Evolutionary conservation across 2,113 vertebrate species (phyloP).

Genomic region (Motacilla alba): DNA sequence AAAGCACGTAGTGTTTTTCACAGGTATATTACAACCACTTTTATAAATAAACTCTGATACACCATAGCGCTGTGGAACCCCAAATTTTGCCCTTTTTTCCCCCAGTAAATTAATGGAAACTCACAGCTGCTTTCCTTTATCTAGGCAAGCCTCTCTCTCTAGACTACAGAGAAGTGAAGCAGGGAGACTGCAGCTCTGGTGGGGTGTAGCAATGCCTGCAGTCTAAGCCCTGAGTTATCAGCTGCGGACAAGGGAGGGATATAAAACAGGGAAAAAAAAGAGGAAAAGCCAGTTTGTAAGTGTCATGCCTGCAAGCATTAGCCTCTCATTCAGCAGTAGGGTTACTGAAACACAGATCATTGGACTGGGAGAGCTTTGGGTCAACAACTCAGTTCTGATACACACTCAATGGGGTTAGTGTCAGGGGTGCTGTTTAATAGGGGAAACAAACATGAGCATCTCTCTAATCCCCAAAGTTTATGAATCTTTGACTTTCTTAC

Average conservation of each 20-base stretch:
- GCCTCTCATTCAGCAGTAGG: not conserved
- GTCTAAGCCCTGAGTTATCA: not conserved
- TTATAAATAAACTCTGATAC: not conserved
- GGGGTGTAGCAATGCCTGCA: not conserved
- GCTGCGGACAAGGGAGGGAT: not conserved
- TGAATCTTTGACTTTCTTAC: not conserved
- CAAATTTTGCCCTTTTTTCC: not conserved
- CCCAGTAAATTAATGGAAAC: not conserved
- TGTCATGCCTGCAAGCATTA: not conserved
- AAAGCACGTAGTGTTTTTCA: not conserved
- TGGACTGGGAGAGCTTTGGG: not conserved
- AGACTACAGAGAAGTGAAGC: not conserved
- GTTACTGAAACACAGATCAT: not conserved
- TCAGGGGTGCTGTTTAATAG: not conserved
- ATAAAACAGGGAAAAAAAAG: fast-evolving
- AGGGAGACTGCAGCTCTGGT: not conserved
- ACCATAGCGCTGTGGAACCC: fast-evolving
- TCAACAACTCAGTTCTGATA: not conserved
- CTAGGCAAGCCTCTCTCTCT: not conserved
- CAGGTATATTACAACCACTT: not conserved
- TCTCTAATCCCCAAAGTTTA: not conserved
- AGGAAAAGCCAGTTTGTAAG: not conserved
- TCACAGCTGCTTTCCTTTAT: not conserved
- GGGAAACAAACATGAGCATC: not conserved
- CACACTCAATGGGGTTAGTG: not conserved